These are phyloP conservation scores for Acrossocheilus wenchowensis DNA, from an alignment of 2,797 vertebrate genomes.

Conservation along the genomic window DNA sequence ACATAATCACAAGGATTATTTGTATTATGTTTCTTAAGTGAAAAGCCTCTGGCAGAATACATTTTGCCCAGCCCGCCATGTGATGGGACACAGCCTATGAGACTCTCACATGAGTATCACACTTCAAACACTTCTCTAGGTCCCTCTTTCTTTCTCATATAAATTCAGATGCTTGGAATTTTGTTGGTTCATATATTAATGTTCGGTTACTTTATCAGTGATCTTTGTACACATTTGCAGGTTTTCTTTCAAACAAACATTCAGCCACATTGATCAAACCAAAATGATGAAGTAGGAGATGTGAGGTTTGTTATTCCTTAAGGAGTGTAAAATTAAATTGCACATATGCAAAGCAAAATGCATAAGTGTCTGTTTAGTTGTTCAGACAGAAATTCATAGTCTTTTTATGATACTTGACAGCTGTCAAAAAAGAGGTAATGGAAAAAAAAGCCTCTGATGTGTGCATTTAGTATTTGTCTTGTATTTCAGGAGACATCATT, in stretches of 20 bases:
- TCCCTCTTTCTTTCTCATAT: background rate
- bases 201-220: background rate
- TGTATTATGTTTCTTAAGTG: background rate
- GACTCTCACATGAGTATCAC: slow-evolving; percentile 33
- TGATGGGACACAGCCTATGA: slow-evolving; percentile 18
- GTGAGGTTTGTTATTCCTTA: background rate
- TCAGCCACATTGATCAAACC: background rate
- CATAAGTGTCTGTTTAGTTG: background rate
- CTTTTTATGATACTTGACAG: background rate
- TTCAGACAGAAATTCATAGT: background rate
- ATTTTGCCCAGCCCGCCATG: slow-evolving; percentile 8
- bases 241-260: background rate
- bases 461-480: background rate
- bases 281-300: background rate
- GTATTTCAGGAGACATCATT: background rate
- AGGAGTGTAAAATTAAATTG: background rate
- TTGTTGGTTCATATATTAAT: background rate
- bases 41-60: background rate
- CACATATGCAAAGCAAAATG: background rate
- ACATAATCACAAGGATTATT: slow-evolving; percentile 5
- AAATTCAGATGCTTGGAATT: background rate
- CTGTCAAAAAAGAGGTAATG: background rate
- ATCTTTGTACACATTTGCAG: background rate
- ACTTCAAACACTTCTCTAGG: background rate
- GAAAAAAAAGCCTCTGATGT: background rate